These are phyloP conservation scores for Geococcyx californianus DNA, from an alignment of 2,113 vertebrate genomes.

Conservation along the genomic window DNA sequence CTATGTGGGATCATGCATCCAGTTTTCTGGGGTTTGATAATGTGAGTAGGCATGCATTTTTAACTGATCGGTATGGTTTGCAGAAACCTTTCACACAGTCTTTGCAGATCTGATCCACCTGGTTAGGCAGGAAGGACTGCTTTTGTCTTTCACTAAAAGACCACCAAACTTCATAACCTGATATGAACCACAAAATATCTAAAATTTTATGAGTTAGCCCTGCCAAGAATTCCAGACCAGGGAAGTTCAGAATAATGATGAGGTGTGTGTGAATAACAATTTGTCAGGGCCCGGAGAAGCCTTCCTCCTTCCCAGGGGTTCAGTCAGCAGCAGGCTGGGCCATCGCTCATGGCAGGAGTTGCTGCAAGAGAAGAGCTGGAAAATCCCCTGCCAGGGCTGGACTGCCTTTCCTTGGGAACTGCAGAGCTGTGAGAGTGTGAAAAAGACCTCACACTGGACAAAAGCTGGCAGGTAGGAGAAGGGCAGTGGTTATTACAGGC, in stretches of 20 bases:
- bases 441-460: accelerated
- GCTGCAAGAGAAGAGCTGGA: not conserved
- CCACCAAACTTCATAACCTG: not conserved
- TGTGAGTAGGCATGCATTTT: not conserved
- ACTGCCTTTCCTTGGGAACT: too few species aligned
- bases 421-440: accelerated
- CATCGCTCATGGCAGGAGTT: accelerated
- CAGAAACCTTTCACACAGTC: not conserved
- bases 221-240: not conserved
- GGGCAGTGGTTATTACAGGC: not conserved
- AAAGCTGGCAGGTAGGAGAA: not conserved
- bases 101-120: not conserved
- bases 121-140: not conserved
- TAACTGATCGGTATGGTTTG: not conserved
- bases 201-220: not conserved
- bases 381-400: not conserved
- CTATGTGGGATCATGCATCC: accelerated
- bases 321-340: accelerated
- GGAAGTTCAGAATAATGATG: not conserved
- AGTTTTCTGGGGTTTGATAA: not conserved
- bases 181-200: not conserved
- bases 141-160: not conserved
- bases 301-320: not conserved
- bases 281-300: not conserved
- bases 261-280: not conserved